A percentile compares a stretch with the other conserved stretches of the same genome.
phyloP scores from a whole-genome alignment of 1,140 invertebrate genomes.

The Mactra quadrangularis region DNA sequence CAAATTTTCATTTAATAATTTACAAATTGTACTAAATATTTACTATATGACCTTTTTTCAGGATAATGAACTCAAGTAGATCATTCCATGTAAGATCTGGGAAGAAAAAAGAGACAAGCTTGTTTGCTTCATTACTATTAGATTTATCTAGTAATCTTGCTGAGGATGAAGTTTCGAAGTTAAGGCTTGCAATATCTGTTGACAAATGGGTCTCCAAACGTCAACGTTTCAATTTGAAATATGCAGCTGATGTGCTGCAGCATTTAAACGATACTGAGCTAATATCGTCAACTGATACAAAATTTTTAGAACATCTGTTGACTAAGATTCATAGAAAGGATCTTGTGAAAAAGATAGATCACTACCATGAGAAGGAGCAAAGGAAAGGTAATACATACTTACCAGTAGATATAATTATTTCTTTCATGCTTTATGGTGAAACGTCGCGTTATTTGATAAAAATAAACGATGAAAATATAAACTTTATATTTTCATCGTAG shows the following conservation, averaged over 20 bases:
- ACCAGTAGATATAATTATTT: no score
- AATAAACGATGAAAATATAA: no score
- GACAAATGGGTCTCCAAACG: slow-evolving; percentile 1
- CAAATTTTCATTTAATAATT: no score
- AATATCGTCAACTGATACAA: not conserved
- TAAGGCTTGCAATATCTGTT: not conserved
- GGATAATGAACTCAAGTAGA: no score
- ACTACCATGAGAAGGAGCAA: slow-evolving; percentile 17
- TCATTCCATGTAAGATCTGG: not conserved
- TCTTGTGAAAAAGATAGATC: not conserved
- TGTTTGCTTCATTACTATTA: slow-evolving; percentile 11
- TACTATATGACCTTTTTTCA: no score
- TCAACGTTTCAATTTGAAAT: not conserved
- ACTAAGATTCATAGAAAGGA: slow-evolving; percentile 22
- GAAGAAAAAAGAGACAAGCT: not conserved
- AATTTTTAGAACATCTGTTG: slow-evolving; percentile 29
- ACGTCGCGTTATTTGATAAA: no score
- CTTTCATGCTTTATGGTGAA: no score
- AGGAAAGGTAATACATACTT: not conserved
- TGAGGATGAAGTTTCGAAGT: not conserved
- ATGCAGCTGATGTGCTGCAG: slow-evolving; percentile 5
- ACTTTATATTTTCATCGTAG: no score
- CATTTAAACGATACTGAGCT: not conserved
- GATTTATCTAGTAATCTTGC: not conserved
- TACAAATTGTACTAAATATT: no score